These are phyloP conservation scores for Muscicapa striata DNA, from an alignment of 2,797 vertebrate species.

Conservation along the genomic window DNA sequence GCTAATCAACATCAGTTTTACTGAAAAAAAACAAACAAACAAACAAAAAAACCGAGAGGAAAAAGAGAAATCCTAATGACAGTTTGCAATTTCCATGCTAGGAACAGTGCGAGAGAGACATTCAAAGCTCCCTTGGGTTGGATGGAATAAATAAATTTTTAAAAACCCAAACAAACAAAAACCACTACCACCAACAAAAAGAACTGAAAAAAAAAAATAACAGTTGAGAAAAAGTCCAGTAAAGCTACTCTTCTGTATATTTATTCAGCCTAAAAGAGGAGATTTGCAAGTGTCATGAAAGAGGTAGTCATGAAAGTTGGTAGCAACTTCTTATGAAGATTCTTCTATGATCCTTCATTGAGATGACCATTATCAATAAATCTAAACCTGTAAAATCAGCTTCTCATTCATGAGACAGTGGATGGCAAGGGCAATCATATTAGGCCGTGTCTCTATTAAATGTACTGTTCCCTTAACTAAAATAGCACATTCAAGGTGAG, in stretches of 20 bases:
- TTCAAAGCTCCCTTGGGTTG: background rate
- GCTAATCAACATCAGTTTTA: background rate
- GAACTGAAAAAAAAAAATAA: background rate
- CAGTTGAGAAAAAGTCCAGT: background rate
- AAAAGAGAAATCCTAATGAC: background rate
- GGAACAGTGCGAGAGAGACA: background rate
- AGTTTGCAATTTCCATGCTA: background rate
- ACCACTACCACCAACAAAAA: accelerated
- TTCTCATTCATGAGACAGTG: background rate
- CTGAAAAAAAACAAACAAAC: background rate
- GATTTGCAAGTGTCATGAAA: background rate
- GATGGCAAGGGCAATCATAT: conserved; percentile 21
- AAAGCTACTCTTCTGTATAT: background rate
- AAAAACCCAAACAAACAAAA: background rate
- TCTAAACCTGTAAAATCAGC: background rate
- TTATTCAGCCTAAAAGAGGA: background rate
- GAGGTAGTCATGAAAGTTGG: background rate
- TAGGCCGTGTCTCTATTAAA: background rate
- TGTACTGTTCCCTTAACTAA: background rate
- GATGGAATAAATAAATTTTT: background rate
- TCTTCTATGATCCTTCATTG: background rate
- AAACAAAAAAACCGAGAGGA: background rate
- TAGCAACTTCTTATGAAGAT: background rate
- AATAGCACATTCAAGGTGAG: conserved; percentile 32
- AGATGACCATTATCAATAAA: background rate